Evolutionary conservation across 2,113 vertebrate genomes (phyloP).

Genomic region (Paraplagusia blochii): DNA sequence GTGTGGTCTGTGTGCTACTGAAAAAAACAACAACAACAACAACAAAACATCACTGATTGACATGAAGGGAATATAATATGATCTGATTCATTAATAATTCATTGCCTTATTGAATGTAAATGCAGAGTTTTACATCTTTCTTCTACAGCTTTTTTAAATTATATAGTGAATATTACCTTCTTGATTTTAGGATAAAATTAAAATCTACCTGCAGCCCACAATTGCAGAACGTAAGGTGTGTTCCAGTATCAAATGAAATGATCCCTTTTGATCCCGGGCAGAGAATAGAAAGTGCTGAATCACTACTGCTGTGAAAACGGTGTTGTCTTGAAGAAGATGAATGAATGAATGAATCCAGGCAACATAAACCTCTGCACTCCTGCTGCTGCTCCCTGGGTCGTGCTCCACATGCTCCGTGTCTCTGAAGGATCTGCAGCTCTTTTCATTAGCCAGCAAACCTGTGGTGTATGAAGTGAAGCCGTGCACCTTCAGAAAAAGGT

Average conservation of each 20-base stretch:
- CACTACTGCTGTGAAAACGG: constrained; percentile 38
- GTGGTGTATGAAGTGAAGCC: constrained; percentile 23
- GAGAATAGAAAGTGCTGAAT: constrained; percentile 48
- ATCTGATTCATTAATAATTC: constrained; percentile 4
- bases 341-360: constrained; percentile 5
- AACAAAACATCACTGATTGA: too few species aligned
- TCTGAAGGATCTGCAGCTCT: constrained; percentile 11
- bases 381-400: constrained; percentile 8
- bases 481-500: constrained; percentile 11
- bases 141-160: too few species aligned
- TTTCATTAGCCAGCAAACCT: constrained; percentile 35
- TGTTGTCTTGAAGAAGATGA: constrained; percentile 18
- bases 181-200: too few species aligned
- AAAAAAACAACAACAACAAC: too few species aligned
- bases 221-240: too few species aligned
- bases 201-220: too few species aligned
- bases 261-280: constrained; percentile 42
- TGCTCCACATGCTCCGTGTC: constrained; percentile 14
- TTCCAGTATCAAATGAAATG: constrained; percentile 2
- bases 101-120: too few species aligned
- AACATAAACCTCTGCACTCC: constrained; percentile 19
- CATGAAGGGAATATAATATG: not conserved
- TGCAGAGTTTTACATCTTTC: too few species aligned
- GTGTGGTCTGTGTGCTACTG: not conserved
- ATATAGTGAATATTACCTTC: too few species aligned